phyloP scores from a whole-genome alignment of 2,888 invertebrate genomes.

The Choreutis nemorana region DNA sequence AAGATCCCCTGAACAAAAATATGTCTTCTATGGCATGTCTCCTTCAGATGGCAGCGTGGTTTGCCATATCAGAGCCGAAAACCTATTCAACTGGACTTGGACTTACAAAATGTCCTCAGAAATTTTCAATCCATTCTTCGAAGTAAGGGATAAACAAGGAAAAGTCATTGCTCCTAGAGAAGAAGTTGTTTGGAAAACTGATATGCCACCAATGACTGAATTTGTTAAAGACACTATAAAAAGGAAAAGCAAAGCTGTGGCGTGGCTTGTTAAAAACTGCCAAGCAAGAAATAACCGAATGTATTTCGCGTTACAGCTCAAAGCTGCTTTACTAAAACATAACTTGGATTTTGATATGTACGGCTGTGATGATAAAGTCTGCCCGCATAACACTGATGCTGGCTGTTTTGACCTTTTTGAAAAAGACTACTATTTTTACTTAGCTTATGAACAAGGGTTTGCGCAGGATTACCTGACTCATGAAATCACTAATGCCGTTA shows the following conservation, averaged over 20 bases:
- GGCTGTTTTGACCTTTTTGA: slow-evolving; percentile 24
- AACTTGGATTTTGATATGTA: slow-evolving; percentile 52
- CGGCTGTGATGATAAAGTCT: slow-evolving; percentile 27
- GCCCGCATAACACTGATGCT: slow-evolving; percentile 16
- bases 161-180: slow-evolving; percentile 27
- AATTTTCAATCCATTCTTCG: slow-evolving; percentile 38
- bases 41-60: slow-evolving; percentile 28
- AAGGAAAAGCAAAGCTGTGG: slow-evolving; percentile 14
- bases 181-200: slow-evolving; percentile 21
- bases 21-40: slow-evolving; percentile 34
- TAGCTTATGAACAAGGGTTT: slow-evolving; percentile 28
- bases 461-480: slow-evolving; percentile 40
- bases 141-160: slow-evolving; percentile 28
- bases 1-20: slow-evolving; percentile 35
- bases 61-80: slow-evolving; percentile 28
- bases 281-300: slow-evolving; percentile 13
- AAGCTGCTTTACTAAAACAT: slow-evolving; percentile 34
- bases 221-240: slow-evolving; percentile 17
- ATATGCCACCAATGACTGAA: slow-evolving; percentile 5
- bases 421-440: slow-evolving; percentile 40
- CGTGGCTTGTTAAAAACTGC: slow-evolving; percentile 25
- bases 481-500: slow-evolving; percentile 44
- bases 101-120: slow-evolving; percentile 46
- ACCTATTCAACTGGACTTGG: slow-evolving; percentile 56
- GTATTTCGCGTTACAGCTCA: slow-evolving; percentile 28